phyloP scores from a whole-genome alignment of 2,888 invertebrate species.

The Diadromus collaris region DNA sequence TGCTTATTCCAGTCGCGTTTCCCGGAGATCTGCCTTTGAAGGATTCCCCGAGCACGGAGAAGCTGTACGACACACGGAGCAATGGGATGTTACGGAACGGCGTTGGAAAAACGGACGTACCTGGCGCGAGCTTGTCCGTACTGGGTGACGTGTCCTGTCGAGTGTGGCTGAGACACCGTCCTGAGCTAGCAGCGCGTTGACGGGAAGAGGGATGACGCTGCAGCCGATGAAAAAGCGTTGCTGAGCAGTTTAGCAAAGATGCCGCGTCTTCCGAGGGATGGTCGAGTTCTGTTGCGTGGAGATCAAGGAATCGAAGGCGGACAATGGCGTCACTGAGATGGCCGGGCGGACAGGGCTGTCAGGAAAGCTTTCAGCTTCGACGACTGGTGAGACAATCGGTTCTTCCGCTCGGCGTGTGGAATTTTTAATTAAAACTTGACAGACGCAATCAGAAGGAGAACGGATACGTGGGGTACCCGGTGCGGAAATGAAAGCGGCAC shows the following conservation, averaged over 20 bases:
- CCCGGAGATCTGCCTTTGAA: slow-evolving; percentile 43
- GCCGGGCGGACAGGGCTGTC: not conserved
- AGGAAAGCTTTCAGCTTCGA: slow-evolving; percentile 33
- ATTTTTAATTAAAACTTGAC: slow-evolving; percentile 59
- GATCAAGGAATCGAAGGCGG: not conserved
- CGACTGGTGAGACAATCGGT: slow-evolving; percentile 50
- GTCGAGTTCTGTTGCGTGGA: not conserved
- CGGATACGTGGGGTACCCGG: slow-evolving; percentile 36
- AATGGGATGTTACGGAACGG: not conserved
- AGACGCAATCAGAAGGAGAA: slow-evolving; percentile 33
- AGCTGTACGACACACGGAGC: not conserved
- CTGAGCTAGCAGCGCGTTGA: slow-evolving; percentile 22
- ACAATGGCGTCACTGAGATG: not conserved
- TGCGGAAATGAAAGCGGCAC: slow-evolving; percentile 2
- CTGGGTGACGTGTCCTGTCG: slow-evolving; percentile 27
- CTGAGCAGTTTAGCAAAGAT: not conserved
- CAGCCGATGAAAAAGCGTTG: slow-evolving; percentile 26
- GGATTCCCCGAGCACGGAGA: slow-evolving; percentile 21
- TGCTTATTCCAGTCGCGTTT: slow-evolving; percentile 52
- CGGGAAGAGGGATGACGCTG: slow-evolving; percentile 51
- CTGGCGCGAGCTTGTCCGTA: slow-evolving; percentile 26
- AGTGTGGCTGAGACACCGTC: slow-evolving; percentile 22
- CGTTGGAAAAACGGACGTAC: slow-evolving; percentile 18
- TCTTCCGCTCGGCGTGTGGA: slow-evolving; percentile 35
- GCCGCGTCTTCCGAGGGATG: not conserved